Evolutionary conservation across 2,888 invertebrate species (phyloP).

Genomic region (Athalia circularis): DNA sequence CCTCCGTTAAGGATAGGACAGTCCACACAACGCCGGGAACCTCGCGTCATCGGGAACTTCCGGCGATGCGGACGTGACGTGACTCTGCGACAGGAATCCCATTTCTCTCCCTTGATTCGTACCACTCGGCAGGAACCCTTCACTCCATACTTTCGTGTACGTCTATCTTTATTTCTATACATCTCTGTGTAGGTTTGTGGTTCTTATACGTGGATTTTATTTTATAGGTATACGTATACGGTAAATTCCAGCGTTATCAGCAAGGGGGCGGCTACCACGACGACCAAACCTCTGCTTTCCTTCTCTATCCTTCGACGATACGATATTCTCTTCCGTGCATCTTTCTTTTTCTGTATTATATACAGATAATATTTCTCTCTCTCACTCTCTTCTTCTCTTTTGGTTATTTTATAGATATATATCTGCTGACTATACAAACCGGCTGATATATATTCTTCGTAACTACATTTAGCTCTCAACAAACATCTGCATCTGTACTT

Average conservation of each 20-base stretch:
- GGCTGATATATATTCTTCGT: neutral
- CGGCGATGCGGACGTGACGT: conserved; percentile 33
- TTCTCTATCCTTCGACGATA: neutral
- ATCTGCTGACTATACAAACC: neutral
- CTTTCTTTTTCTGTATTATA: too few relatives aligned
- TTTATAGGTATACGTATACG: neutral
- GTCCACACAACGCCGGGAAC: conserved; percentile 11
- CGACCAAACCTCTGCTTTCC: neutral
- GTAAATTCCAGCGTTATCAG: conserved; percentile 22
- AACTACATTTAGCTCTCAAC: conserved; percentile 43
- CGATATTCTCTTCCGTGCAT: too few relatives aligned
- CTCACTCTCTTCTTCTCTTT: neutral
- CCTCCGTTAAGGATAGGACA: neutral
- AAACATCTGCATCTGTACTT: conserved; percentile 44
- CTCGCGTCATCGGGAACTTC: conserved; percentile 34
- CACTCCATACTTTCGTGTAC: too few relatives aligned
- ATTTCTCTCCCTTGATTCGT: conserved; percentile 25
- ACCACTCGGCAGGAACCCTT: neutral
- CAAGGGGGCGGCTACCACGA: conserved; percentile 17
- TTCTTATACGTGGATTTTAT: too few relatives aligned
- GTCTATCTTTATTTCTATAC: too few relatives aligned
- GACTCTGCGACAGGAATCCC: conserved; percentile 29
- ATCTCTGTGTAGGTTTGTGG: too few relatives aligned
- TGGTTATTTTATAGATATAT: neutral
- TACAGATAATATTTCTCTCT: neutral